A percentile compares a stretch with the other conserved stretches of the same genome.
These are phyloP conservation scores for Eunapius fragilis DNA, from an alignment of 37 sponge, comb jelly and placozoan genomes.

Conservation along the genomic window DNA sequence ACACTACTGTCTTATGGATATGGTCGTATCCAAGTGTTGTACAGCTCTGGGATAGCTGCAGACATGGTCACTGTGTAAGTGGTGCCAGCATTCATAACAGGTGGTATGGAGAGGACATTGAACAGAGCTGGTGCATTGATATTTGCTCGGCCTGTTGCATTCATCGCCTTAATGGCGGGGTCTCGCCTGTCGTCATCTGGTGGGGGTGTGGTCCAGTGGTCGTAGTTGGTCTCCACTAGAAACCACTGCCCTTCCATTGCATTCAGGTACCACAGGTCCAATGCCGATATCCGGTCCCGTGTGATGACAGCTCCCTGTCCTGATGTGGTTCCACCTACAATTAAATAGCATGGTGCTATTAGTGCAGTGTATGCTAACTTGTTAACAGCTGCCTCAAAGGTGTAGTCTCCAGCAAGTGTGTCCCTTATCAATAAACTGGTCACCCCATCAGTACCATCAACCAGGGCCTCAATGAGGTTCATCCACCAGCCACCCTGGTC, in stretches of 20 bases:
- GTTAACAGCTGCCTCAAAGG: slow-evolving; percentile 57
- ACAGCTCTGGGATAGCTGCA: slow-evolving; percentile 64
- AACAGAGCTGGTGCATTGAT: slow-evolving; percentile 32
- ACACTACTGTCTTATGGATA: not conserved
- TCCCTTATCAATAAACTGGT: slow-evolving; percentile 57
- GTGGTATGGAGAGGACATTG: slow-evolving; percentile 75
- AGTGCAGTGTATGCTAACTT: slow-evolving; percentile 63
- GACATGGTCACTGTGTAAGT: slow-evolving; percentile 82
- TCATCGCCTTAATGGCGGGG: slow-evolving; percentile 81
- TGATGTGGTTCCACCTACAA: slow-evolving; percentile 77
- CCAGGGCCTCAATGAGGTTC: slow-evolving; percentile 64
- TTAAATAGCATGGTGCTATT: slow-evolving; percentile 86
- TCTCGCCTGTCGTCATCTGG: slow-evolving; percentile 83
- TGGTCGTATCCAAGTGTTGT: slow-evolving; percentile 55
- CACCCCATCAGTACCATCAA: slow-evolving; percentile 28
- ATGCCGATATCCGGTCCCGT: slow-evolving; percentile 49
- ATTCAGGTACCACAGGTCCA: slow-evolving; percentile 69
- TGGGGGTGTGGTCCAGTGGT: slow-evolving; percentile 88
- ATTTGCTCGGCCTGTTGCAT: slow-evolving; percentile 60
- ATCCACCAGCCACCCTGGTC: slow-evolving; percentile 69
- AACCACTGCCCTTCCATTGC: slow-evolving; percentile 68
- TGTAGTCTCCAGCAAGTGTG: slow-evolving; percentile 20
- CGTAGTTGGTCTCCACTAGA: slow-evolving; percentile 94
- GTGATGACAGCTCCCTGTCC: slow-evolving; percentile 92
- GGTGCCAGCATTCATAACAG: slow-evolving; percentile 81